Percentiles rank a stretch among this genome's conserved stretches.
phyloP scores from a whole-genome alignment of 2,888 invertebrate species.

The Pristionchus entomophagus region DNA sequence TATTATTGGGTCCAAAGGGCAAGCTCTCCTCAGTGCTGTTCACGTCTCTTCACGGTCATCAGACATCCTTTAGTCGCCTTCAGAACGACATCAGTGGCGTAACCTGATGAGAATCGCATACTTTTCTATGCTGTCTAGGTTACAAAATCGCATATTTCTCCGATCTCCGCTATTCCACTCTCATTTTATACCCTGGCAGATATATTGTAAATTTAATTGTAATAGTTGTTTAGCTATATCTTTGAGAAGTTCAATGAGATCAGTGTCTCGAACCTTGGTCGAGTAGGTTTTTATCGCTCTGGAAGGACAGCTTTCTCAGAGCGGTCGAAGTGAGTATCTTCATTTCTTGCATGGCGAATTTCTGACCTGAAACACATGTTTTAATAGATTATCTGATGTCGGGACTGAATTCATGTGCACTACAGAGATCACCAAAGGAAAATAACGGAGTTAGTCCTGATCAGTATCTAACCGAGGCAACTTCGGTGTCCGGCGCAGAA shows the following conservation, averaged over 20 bases:
- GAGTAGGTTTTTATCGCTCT: slow-evolving; percentile 70
- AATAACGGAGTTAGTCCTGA: background rate
- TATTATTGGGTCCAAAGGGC: background rate
- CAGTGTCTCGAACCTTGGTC: slow-evolving; percentile 54
- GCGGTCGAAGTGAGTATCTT: slow-evolving; percentile 76
- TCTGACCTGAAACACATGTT: slow-evolving; percentile 73
- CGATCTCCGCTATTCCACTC: too few species aligned
- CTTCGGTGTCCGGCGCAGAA: slow-evolving; percentile 55
- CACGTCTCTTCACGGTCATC: background rate
- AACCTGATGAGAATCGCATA: background rate
- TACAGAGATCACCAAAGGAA: too few species aligned
- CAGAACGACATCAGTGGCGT: slow-evolving; percentile 46
- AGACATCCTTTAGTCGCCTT: slow-evolving; percentile 18
- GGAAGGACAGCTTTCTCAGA: slow-evolving; percentile 74
- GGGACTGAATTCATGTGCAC: too few species aligned
- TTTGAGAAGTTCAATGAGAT: too few species aligned
- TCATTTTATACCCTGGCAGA: too few species aligned
- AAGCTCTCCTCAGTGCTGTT: background rate
- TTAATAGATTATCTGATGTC: background rate
- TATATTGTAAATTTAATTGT: too few species aligned
- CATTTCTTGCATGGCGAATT: slow-evolving; percentile 77
- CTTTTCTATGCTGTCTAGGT: too few species aligned
- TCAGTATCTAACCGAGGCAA: slow-evolving; percentile 51
- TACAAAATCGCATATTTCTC: too few species aligned
- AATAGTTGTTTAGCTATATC: too few species aligned